Conservation (phyloP, 2,113 vertebrate species). For the Penelope pileata region DNA sequence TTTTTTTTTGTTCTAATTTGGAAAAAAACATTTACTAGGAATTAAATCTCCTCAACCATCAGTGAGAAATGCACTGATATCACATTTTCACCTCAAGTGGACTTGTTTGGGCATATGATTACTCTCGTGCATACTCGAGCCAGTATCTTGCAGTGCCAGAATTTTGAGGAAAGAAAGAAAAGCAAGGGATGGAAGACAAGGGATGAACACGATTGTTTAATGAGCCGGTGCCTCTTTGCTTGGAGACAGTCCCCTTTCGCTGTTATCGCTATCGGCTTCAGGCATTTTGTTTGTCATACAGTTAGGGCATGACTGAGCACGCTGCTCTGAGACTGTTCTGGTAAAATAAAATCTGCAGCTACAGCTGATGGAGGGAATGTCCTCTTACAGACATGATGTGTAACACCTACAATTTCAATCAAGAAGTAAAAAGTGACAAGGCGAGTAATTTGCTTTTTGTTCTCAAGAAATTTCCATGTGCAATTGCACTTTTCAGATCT, state of each 20-base stretch:
- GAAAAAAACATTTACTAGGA: neutral
- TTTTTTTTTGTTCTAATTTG: neutral
- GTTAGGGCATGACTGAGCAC: slow-evolving; percentile 45
- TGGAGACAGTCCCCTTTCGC: slow-evolving; percentile 2
- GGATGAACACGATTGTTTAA: slow-evolving; percentile 28
- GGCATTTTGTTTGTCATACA: slow-evolving; percentile 46
- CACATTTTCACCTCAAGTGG: slow-evolving; percentile 25
- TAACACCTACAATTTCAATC: neutral
- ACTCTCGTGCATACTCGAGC: neutral
- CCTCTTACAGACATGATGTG: neutral
- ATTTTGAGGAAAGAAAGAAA: slow-evolving; percentile 22
- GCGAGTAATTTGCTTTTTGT: neutral
- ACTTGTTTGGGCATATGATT: neutral
- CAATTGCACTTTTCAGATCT: neutral
- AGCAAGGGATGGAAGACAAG: slow-evolving; percentile 19
- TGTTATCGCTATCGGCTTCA: slow-evolving; percentile 7
- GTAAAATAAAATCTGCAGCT: slow-evolving; percentile 10
- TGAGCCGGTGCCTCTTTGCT: neutral
- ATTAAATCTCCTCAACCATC: neutral
- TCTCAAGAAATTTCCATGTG: neutral
- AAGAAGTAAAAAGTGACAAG: neutral
- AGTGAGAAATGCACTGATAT: neutral
- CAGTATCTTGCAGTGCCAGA: neutral
- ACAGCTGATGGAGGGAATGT: neutral
- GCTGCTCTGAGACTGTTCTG: neutral